phyloP scores from a whole-genome alignment of 2,113 vertebrate genomes.

The Sus scrofa region T2T-Sscrofa CM000817.6:3168001-3168500 shows the following conservation, averaged over 20 bases:
- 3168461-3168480: neutral
- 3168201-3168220: neutral
- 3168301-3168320: accelerated
- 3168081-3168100: neutral
- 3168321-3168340: neutral
- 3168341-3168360: neutral
- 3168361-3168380: accelerated
- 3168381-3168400: no score
- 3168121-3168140: neutral
- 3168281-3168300: neutral
- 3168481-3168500: neutral
- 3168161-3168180: accelerated
- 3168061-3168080: neutral
- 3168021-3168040: neutral
- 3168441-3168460: neutral
- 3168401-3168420: neutral
- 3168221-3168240: neutral
- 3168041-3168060: neutral
- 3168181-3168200: accelerated
- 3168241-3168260: accelerated
- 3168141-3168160: neutral
- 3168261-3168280: accelerated
- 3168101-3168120: neutral
- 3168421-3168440: neutral
- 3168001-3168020: neutral